Evolutionary conservation across 2,888 invertebrate genomes (phyloP), one percentile per base, ranked within the genome.

Genomic region (Drosophila infuscata): DNA sequence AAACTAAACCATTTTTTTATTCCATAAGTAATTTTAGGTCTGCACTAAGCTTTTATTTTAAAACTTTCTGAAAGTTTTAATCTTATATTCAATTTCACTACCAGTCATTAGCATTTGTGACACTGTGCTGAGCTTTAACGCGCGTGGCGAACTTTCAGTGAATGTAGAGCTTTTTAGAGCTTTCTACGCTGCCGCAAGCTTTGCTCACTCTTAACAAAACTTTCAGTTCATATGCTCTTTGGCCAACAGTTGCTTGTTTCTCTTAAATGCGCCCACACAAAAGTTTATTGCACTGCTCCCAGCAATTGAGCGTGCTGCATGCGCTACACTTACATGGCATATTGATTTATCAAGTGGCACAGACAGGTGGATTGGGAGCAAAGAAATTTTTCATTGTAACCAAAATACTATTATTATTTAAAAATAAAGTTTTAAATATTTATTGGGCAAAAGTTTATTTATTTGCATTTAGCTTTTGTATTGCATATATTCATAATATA

Each of bases 211-310:
- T n/a, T 25, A 43, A 35, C 20, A 9, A 8, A 65, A 20, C 56
- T 65, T 62, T 49, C 5, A 8, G 46, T 32, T 1, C 29, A 3
- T 41, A n/a, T 15, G 46, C 83, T 86, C 74, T 85, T 80, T 36
- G 38, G 3, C 1, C 38, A 17, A 15, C 20, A 38, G 15, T 12
- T 43, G 48, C 30, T 49, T 33, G 20, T 3, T 25, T 41, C 89
- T 86, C 87, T 84, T 89, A 57, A 33, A 17, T 51, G 72, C 87
- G 71, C 83, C 81, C 74, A 76, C 88, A 79, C 74, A 73, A 74
- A 70, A 83, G 84, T 87, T 78, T 86, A 76, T 81, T 87, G 84
- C 79, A 65, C 78, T 81, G 73, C 81, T 81, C 73, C 66, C 68
- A 76, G 64, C 76, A 89, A 70, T 73, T 76, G 71, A 61, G 80